A percentile compares a stretch with the other conserved stretches of the same genome.
Conservation (phyloP, 2,797 vertebrate genomes). For the Champsocephalus esox region DNA sequence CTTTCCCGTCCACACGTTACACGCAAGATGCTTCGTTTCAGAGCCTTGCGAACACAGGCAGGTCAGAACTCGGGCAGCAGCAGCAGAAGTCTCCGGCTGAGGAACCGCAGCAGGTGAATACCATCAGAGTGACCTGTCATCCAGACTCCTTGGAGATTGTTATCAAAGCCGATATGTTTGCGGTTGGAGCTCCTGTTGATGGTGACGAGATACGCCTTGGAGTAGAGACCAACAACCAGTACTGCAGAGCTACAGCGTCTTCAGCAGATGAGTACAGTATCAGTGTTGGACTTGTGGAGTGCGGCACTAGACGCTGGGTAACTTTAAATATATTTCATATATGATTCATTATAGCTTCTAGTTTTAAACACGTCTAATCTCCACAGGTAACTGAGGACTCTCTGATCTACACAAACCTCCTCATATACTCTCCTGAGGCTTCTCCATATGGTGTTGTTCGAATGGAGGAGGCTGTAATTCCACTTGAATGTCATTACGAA, state of each 20-base stretch:
- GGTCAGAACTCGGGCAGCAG: background rate
- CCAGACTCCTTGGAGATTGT: conserved; percentile 73
- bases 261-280: conserved; percentile 71
- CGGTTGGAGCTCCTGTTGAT: conserved; percentile 63
- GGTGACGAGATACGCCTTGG: conserved; percentile 73
- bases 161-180: conserved; percentile 79
- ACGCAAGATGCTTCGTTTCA: background rate
- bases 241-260: conserved; percentile 60
- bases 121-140: conserved; percentile 71
- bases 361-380: background rate
- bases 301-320: conserved; percentile 82
- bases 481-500: conserved; percentile 81
- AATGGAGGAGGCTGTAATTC: conserved; percentile 78
- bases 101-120: conserved; percentile 53
- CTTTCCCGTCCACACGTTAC: background rate
- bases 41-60: background rate
- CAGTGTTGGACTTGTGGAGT: conserved; percentile 63
- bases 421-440: conserved; percentile 73
- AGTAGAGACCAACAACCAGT: conserved; percentile 16
- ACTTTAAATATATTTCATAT: background rate
- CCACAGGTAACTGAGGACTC: conserved; percentile 75
- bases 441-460: conserved; percentile 72
- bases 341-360: rapidly evolving
- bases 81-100: background rate
- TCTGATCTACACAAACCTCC: conserved; percentile 81